Conservation (phyloP, 2,113 vertebrate genomes). For the Ellobius talpinus region DNA sequence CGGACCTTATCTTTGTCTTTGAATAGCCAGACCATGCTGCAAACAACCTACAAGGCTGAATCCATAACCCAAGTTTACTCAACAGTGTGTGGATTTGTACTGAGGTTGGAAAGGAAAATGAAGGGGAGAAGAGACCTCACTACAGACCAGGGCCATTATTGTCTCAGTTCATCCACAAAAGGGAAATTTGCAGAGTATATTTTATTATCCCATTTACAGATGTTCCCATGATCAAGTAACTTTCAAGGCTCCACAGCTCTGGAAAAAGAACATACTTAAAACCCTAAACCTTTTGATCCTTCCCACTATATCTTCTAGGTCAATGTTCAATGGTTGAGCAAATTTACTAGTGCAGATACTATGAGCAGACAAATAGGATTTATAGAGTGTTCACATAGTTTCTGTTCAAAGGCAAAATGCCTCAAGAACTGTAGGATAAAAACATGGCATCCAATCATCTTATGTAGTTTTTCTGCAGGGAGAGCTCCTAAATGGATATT, state of each 20-base stretch:
- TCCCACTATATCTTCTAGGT: neutral
- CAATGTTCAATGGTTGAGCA: neutral
- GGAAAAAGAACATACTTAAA: neutral
- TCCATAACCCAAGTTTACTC: neutral
- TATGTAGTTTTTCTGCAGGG: neutral
- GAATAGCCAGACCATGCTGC: constrained; percentile 52
- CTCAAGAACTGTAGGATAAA: neutral
- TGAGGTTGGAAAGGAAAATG: neutral
- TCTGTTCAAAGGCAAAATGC: neutral
- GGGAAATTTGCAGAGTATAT: neutral
- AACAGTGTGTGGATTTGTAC: neutral
- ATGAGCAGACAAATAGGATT: neutral
- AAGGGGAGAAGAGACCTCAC: neutral
- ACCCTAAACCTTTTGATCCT: neutral
- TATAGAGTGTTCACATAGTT: neutral
- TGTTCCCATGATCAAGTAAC: neutral
- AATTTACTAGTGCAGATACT: neutral
- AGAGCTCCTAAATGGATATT: neutral
- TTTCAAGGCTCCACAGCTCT: neutral
- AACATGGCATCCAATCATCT: neutral
- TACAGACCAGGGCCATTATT: neutral
- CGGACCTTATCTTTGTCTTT: neutral
- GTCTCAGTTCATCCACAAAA: neutral
- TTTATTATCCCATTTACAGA: neutral
- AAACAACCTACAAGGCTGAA: neutral